Evolutionary conservation across 2,797 vertebrate genomes (phyloP).

Genomic region (Phrynocephalus guinanensis): DNA sequence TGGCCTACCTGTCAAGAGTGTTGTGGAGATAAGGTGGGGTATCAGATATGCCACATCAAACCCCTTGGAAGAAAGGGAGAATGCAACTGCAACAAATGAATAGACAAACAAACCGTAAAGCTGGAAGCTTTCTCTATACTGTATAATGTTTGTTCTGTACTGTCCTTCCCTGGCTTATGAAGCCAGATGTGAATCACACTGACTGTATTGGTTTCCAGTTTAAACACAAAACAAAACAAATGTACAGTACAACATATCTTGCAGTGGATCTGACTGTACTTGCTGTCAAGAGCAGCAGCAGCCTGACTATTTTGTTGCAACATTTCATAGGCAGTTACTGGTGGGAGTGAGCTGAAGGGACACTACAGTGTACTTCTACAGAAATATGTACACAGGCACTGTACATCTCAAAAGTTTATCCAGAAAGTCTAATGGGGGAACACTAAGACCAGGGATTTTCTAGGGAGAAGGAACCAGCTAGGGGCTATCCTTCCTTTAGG

Average conservation of each 20-base stretch:
- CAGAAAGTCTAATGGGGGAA: too few species aligned
- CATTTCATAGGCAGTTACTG: not conserved
- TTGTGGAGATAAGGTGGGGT: not conserved
- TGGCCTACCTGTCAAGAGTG: not conserved
- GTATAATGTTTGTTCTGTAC: not conserved
- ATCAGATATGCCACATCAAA: not conserved
- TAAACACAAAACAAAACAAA: not conserved
- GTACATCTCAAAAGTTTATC: too few species aligned
- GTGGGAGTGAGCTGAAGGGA: not conserved
- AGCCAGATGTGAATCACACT: not conserved
- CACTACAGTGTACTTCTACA: not conserved
- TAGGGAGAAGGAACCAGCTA: not conserved
- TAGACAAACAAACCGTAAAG: not conserved
- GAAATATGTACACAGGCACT: not conserved
- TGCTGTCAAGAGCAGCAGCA: not conserved
- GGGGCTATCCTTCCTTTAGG: too few species aligned
- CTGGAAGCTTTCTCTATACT: slow-evolving; percentile 11
- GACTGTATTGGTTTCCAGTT: not conserved
- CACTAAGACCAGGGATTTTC: not conserved
- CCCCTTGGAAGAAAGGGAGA: not conserved
- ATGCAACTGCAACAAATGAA: not conserved
- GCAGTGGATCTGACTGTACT: not conserved
- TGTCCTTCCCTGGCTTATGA: not conserved
- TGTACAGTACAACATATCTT: not conserved
- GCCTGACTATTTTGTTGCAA: not conserved